These are phyloP conservation scores for Drosophila hamatofila DNA, from an alignment of 2,888 invertebrate species.

Conservation along the genomic window DNA sequence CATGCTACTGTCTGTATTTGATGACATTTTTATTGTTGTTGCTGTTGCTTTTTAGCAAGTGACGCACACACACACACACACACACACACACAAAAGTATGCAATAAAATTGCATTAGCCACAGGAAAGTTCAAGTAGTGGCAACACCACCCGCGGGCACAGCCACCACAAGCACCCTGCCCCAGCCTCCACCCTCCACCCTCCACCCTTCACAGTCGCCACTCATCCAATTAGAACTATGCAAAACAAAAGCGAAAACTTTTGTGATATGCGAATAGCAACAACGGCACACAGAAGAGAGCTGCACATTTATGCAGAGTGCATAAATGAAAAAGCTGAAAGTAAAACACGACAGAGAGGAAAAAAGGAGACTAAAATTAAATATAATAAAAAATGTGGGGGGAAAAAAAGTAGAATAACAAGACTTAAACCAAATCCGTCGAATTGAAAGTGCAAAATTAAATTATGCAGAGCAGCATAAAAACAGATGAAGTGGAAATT, in stretches of 20 bases:
- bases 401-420: constrained; percentile 23
- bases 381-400: neutral
- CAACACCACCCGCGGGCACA: constrained; percentile 5
- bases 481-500: constrained; percentile 81
- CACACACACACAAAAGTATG: constrained; percentile 60
- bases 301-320: constrained; percentile 11
- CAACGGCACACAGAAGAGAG: neutral
- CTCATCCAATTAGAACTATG: constrained; percentile 32
- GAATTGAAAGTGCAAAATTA: constrained; percentile 75
- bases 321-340: constrained; percentile 18
- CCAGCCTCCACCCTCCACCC: neutral
- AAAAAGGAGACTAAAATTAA: constrained; percentile 11
- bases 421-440: constrained; percentile 45
- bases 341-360: constrained; percentile 16
- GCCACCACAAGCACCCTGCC: neutral
- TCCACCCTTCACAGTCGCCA: neutral
- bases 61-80: neutral
- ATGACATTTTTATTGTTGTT: constrained; percentile 29
- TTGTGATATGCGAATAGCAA: constrained; percentile 22
- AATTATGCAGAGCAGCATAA: constrained; percentile 81
- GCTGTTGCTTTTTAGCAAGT: constrained; percentile 22
- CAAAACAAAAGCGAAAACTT: constrained; percentile 29
- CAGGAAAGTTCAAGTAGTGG: constrained; percentile 45
- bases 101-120: constrained; percentile 73
- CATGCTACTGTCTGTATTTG: constrained; percentile 36